phyloP scores from a whole-genome alignment of 2,797 vertebrate species.

The Tadarida brasiliensis region DNA sequence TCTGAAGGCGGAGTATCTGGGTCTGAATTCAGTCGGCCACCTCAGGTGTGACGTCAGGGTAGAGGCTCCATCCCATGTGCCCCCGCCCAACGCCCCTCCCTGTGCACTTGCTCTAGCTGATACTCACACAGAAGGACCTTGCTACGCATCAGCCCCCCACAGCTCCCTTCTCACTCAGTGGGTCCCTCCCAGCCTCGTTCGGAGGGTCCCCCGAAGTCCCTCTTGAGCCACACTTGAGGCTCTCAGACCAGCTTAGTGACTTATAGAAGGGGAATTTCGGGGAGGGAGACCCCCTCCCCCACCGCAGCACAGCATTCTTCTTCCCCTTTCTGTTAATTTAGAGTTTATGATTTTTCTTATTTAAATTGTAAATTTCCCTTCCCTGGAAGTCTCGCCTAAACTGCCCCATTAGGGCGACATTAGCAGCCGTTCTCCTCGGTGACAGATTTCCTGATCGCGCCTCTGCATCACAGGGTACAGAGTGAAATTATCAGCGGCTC shows the following conservation, averaged over 20 bases:
- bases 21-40: not conserved
- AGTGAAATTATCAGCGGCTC: not conserved
- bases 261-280: not conserved
- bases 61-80: not conserved
- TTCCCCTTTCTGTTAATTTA: slow-evolving; percentile 56
- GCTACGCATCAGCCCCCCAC: not conserved
- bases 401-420: slow-evolving; percentile 49
- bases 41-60: not conserved
- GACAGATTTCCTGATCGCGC: slow-evolving; percentile 9
- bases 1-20: not conserved
- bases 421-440: slow-evolving; percentile 15
- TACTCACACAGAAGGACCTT: not conserved
- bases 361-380: slow-evolving; percentile 78
- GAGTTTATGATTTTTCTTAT: slow-evolving; percentile 79
- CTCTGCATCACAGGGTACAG: not conserved
- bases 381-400: slow-evolving; percentile 66
- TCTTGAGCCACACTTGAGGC: not conserved
- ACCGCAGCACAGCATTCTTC: not conserved
- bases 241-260: not conserved
- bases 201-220: not conserved
- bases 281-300: not conserved
- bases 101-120: not conserved
- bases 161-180: not conserved
- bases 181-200: not conserved
- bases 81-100: fast-evolving